Base-by-base conservation (phyloP, 53 echinoderm and acorn worm genomes). In the Zoroaster sp. region DNA sequence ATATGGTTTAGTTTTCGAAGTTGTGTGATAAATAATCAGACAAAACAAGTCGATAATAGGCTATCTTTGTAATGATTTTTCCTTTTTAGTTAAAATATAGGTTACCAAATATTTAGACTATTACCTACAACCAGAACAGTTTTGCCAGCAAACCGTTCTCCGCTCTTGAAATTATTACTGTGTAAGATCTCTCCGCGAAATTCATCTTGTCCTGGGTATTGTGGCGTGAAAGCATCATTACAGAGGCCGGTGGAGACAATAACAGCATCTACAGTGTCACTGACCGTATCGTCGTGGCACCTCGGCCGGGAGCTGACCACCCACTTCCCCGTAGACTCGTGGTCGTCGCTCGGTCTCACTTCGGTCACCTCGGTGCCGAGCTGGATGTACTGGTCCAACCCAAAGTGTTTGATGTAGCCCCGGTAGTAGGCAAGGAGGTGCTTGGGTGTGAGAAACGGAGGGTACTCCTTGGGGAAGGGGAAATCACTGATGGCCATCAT, bases 401-500 rank as follows among this genome's bases (percentile, higher is more conserved):
- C 82, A 72, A 94, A 91, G 59, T 94, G 90, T 21, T 92, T 83
- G 45, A 87, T 92, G 39, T 93, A 96, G 23, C 87, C 77, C 74
- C 88, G 76, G 23, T 87, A 92, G 65, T 96, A 96, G 9, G 87
- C 72, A 54, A 91, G 76, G 44, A 94, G 86, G 35, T 92, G 75
- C 15, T 30, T 40, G 0, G 71, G 83, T 14, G 74, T 75, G 37
- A 94, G 68, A 74, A 87, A 96, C 10, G 94, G 92, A 8, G 96
- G 94, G 28, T 54, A 87, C 0, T 96, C 93, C 18, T 80, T 80
- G 31, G 93, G 93, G 72, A 91, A 87, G 14, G 96, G 94, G 65
- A 94, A 96, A 43, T 96, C 96, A 40, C 96, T 96, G 45, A 96
- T 89, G n/a, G 90, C 87, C 94, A 90, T 96, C 90, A 96, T 94